Conservation (phyloP, 1,140 invertebrate genomes). For the Drosophila repletoides region DNA sequence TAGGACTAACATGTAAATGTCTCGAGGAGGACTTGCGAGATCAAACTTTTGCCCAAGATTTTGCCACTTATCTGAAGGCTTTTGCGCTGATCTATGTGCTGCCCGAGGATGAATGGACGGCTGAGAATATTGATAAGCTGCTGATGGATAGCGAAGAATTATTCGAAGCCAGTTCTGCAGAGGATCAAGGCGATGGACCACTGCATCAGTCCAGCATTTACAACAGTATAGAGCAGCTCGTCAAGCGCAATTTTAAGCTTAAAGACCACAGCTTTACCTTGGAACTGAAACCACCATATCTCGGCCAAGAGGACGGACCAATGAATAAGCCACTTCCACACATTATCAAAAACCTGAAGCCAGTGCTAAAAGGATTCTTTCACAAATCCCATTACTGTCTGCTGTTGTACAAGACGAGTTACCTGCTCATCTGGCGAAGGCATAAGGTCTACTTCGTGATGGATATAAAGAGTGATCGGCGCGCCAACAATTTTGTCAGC, state of each 20-base stretch:
- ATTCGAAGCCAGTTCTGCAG: constrained; percentile 28
- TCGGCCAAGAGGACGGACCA: neutral
- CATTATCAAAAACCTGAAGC: constrained; percentile 39
- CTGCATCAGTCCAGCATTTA: neutral
- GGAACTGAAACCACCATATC: constrained; percentile 47
- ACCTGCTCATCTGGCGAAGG: constrained; percentile 62
- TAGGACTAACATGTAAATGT: constrained; percentile 22
- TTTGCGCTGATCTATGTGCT: constrained; percentile 68
- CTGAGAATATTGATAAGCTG: constrained; percentile 51
- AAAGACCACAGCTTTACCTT: constrained; percentile 58
- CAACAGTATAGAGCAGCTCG: constrained; percentile 13
- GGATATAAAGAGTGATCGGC: constrained; percentile 44
- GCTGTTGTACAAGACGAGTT: constrained; percentile 33
- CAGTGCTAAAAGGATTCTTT: constrained; percentile 50
- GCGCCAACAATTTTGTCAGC: constrained; percentile 18
- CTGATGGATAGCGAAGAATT: constrained; percentile 51
- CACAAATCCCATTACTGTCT: constrained; percentile 48
- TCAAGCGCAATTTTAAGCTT: constrained; percentile 56
- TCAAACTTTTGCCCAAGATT: constrained; percentile 7
- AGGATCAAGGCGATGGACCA: neutral
- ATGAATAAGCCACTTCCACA: neutral
- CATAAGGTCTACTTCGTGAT: constrained; percentile 50
- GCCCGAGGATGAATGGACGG: constrained; percentile 65
- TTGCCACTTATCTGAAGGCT: constrained; percentile 55
- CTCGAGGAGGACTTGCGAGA: neutral